These are phyloP conservation scores for Cichladusa arquata DNA, from an alignment of 2,113 vertebrate genomes.

Conservation along the genomic window DNA sequence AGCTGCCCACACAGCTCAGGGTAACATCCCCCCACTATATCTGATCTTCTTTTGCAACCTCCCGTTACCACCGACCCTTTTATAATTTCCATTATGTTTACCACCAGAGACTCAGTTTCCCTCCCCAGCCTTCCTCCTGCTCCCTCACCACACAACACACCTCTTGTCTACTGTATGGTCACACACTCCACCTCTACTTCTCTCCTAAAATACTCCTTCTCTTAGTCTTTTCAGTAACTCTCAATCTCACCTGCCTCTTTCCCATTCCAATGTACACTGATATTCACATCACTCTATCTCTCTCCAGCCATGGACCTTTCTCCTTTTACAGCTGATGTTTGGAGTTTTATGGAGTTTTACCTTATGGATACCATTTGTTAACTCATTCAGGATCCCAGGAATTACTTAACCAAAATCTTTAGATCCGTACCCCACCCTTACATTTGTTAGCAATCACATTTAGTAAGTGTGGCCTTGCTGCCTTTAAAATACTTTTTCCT, in stretches of 20 bases:
- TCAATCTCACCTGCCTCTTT: not conserved
- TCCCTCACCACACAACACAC: not conserved
- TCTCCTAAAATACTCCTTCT: not conserved
- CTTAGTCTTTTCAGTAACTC: not conserved
- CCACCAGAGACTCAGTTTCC: not conserved
- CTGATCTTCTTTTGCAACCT: not conserved
- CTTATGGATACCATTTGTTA: not conserved
- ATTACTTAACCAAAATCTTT: not conserved
- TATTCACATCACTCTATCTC: not conserved
- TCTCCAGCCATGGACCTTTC: not conserved
- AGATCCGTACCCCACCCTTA: not conserved
- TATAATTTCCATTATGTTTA: not conserved
- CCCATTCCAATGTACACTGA: rapidly evolving
- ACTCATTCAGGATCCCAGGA: not conserved
- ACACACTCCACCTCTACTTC: not conserved
- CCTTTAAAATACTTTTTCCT: not conserved
- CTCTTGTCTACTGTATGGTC: not conserved
- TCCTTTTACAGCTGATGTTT: not conserved
- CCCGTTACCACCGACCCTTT: not conserved
- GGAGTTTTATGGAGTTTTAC: not conserved
- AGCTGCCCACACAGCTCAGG: not conserved
- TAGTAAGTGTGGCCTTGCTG: not conserved
- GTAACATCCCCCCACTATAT: rapidly evolving
- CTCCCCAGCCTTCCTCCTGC: not conserved
- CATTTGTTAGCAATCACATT: not conserved